Evolutionary conservation across 1,140 invertebrate genomes (phyloP).

Genomic region (Tetramorium simillimum): DNA sequence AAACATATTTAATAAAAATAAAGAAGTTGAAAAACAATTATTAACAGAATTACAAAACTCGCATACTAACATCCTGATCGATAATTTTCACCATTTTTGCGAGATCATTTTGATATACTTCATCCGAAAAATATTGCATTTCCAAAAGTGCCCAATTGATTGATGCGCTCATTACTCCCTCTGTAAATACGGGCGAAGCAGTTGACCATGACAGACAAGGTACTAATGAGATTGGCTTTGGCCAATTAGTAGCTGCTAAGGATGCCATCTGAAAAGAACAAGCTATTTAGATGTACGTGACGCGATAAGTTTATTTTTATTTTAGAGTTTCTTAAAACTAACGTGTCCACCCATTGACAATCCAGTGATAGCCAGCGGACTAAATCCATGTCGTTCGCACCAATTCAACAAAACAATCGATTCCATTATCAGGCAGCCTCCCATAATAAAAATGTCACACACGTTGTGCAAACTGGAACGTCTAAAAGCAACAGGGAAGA

Average conservation of each 20-base stretch:
- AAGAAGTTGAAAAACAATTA: neutral
- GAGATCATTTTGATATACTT: slow-evolving; percentile 92
- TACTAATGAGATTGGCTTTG: slow-evolving; percentile 95
- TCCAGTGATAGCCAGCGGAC: slow-evolving; percentile 97
- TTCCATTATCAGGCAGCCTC: slow-evolving; percentile 97
- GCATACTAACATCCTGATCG: slow-evolving; percentile 84
- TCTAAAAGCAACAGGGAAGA: slow-evolving; percentile 84
- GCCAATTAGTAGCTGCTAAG: slow-evolving; percentile 97
- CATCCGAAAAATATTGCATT: slow-evolving; percentile 95
- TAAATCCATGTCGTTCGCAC: slow-evolving; percentile 95
- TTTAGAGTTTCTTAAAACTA: slow-evolving; percentile 80
- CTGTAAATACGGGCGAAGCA: slow-evolving; percentile 97
- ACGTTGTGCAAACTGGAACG: slow-evolving; percentile 97
- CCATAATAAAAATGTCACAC: slow-evolving; percentile 99
- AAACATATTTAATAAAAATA: slow-evolving; percentile 54
- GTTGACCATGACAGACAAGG: slow-evolving; percentile 99
- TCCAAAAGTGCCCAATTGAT: slow-evolving; percentile 97
- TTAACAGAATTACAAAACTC: neutral
- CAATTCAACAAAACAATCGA: slow-evolving; percentile 96
- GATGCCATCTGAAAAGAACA: slow-evolving; percentile 94
- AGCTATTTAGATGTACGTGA: neutral
- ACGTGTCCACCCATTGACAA: slow-evolving; percentile 99
- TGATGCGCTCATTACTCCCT: slow-evolving; percentile 97
- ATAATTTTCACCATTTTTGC: slow-evolving; percentile 92
- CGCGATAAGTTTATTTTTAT: neutral